Evolutionary conservation across 1,140 invertebrate species (phyloP).

Genomic region (Chironomus tepperi): DNA sequence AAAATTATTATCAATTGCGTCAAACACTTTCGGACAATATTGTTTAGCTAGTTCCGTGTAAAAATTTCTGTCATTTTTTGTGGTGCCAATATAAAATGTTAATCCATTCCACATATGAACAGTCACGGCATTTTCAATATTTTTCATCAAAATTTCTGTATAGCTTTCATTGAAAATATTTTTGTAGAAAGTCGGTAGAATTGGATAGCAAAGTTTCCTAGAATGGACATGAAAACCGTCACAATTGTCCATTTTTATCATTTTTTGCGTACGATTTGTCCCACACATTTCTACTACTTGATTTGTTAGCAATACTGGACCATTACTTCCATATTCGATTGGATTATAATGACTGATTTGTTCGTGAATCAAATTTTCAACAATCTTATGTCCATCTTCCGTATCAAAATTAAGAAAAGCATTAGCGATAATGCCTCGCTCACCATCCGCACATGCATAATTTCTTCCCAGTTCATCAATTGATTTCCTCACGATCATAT

Average conservation of each 20-base stretch:
- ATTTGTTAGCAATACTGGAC: not conserved
- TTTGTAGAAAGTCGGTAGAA: not conserved
- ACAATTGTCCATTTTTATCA: not conserved
- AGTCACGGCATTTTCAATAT: not conserved
- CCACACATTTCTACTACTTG: not conserved
- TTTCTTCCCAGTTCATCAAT: conserved; percentile 26
- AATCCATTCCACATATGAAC: not conserved
- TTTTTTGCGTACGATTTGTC: not conserved
- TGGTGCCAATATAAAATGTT: not conserved
- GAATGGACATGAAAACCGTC: not conserved
- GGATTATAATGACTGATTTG: not conserved
- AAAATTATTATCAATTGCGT: not conserved
- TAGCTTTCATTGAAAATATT: not conserved
- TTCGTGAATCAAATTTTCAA: not conserved
- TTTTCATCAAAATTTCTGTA: not conserved
- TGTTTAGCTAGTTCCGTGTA: not conserved
- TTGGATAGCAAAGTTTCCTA: not conserved
- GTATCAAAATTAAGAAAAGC: not conserved
- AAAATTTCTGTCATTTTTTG: not conserved
- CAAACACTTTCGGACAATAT: not conserved
- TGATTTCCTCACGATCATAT: conserved; percentile 43
- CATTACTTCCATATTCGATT: not conserved
- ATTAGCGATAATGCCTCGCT: not conserved
- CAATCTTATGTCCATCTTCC: not conserved
- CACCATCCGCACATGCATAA: conserved; percentile 24